phyloP scores from a whole-genome alignment of 2,113 vertebrate species.

The Tonatia bakeri region DNA sequence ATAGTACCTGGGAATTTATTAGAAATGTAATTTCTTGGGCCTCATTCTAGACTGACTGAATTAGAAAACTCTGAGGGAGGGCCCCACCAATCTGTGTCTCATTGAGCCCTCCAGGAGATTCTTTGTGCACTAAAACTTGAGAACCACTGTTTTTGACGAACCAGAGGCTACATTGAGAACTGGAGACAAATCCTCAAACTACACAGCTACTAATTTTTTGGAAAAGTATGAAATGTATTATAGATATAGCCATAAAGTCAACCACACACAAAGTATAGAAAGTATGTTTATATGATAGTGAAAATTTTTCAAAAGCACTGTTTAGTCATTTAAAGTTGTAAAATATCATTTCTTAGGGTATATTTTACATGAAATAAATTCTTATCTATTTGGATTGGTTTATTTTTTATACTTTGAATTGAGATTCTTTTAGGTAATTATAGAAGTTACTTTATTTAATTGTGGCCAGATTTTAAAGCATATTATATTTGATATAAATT shows the following conservation, averaged over 20 bases:
- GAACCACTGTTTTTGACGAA: background rate
- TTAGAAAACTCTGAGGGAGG: background rate
- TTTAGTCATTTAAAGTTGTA: background rate
- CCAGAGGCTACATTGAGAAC: background rate
- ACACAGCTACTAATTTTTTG: background rate
- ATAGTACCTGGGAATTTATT: background rate
- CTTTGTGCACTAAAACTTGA: background rate
- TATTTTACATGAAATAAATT: background rate
- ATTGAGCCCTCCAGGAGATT: background rate
- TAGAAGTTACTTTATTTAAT: background rate
- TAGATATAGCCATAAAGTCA: background rate
- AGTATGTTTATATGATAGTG: background rate
- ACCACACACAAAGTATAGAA: background rate
- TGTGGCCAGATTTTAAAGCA: background rate
- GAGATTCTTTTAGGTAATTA: background rate
- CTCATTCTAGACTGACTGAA: background rate
- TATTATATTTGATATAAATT: background rate
- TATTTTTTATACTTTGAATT: background rate
- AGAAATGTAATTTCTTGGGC: background rate
- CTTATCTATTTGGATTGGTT: background rate
- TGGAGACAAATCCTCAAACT: background rate
- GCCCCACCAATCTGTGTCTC: background rate
- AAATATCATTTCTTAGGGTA: background rate
- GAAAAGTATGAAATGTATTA: background rate
- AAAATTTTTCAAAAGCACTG: background rate